Evolutionary conservation across 2,113 vertebrate genomes (phyloP), one percentile per base, ranked within the genome.

Genomic region (Varanus salvator): DNA sequence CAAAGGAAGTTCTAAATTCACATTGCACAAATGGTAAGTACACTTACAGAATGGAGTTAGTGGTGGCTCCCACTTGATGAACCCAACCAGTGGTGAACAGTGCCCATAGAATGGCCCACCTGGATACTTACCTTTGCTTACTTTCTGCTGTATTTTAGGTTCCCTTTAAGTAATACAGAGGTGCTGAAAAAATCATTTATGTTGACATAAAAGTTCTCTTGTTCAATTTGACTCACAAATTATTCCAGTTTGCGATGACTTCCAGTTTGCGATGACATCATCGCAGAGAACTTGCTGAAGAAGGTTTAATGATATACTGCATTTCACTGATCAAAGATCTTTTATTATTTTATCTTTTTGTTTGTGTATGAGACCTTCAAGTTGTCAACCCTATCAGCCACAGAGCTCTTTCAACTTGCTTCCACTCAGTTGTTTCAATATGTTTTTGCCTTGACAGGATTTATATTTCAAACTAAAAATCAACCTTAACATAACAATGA

Each of bases 301-400:
- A 87, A 80, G 0, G 0, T 31, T 17, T 80, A 90, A 94, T 14
- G 19, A 52, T 86, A 86, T 80, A 90, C 7, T 90, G 0, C 87
- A 71, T 86, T 90, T 48, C 52, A 19, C 86, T 92, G 64, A 72
- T 90, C 89, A 82, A 86, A 23, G 85, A 66, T 14, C 4, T 89
- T 60, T 84, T 68, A 64, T 48, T 76, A 83, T 19, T 21, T 19
- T 81, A 64, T 84, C 78, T 38, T 23, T n/a, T 48, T 64, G 54
- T 38, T 23, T n/a, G 34, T 64, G 54, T 75, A 27, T 27, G 19
- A 29, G 89, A 92, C 27, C 38, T 68, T n/a, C 57, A 44, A 25
- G 14, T 44, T 66, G 64, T 66, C 64, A 66, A 19, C 34, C 44
- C 74, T 15, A 44, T 19, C 54, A 77, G 17, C 25, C 34, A 64